phyloP scores from a whole-genome alignment of 2,113 vertebrate genomes.

The Hippoglossus stenolepis region DNA sequence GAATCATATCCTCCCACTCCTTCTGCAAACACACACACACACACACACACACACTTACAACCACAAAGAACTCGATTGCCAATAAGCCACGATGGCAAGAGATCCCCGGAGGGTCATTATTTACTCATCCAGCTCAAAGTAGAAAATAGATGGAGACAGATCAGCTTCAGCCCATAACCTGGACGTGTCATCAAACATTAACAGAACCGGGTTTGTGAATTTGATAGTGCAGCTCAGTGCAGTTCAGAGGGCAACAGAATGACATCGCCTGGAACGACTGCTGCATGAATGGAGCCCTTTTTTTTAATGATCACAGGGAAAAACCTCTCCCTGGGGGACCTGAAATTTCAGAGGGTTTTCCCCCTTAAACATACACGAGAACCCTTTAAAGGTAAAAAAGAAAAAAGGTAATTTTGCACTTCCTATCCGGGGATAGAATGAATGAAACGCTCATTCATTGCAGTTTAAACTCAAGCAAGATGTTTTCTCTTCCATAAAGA shows the following conservation, averaged over 20 bases:
- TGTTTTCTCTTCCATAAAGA: constrained; percentile 27
- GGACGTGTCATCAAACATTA: constrained; percentile 74
- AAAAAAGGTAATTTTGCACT: constrained; percentile 87
- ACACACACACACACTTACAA: not conserved
- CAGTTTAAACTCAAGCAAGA: constrained; percentile 65
- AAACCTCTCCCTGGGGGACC: constrained; percentile 85
- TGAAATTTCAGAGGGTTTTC: constrained; percentile 82
- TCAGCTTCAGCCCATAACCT: constrained; percentile 3
- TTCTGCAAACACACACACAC: not conserved
- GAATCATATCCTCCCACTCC: not conserved
- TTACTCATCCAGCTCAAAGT: constrained; percentile 29
- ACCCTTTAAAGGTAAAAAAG: constrained; percentile 88
- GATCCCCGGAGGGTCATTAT: constrained; percentile 13
- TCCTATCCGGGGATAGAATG: constrained; percentile 88
- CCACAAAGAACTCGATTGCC: constrained; percentile 27
- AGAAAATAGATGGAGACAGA: not conserved
- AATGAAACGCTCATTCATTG: constrained; percentile 86
- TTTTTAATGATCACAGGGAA: constrained; percentile 88
- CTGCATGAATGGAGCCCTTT: constrained; percentile 91
- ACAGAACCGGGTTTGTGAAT: constrained; percentile 78
- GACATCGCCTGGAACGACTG: constrained; percentile 85
- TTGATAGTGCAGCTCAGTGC: constrained; percentile 87
- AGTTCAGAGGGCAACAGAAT: constrained; percentile 91
- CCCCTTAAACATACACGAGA: constrained; percentile 88
- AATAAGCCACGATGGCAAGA: constrained; percentile 20